Conservation (phyloP, 1,140 invertebrate species). For the Euwallacea similis region DNA sequence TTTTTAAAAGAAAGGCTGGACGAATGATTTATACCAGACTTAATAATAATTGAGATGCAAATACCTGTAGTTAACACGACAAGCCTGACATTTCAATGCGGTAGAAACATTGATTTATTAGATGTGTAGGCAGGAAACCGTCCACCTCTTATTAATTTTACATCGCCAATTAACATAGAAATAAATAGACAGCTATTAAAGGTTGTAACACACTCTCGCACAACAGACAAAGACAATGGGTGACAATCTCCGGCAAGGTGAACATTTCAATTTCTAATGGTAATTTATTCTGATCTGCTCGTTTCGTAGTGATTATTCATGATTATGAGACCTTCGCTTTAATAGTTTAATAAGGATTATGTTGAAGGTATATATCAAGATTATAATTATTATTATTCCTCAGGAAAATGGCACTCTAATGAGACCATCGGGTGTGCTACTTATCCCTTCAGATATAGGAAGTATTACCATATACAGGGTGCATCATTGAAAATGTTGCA, state of each 20-base stretch:
- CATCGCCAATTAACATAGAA: background rate
- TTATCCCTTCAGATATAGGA: no score
- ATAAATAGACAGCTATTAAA: background rate
- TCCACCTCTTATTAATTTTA: background rate
- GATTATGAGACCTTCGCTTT: background rate
- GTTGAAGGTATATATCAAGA: no score
- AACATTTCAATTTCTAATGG: background rate
- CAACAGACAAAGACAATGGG: background rate
- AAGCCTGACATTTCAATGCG: background rate
- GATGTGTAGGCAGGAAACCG: background rate
- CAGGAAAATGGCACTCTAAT: no score
- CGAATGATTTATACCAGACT: background rate
- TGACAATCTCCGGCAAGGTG: background rate
- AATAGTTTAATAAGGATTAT: background rate
- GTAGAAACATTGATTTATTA: background rate
- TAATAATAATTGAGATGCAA: slow-evolving; percentile 2
- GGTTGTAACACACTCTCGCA: background rate
- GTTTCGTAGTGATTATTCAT: background rate
- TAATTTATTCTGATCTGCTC: slow-evolving; percentile 1
- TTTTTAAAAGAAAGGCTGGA: background rate
- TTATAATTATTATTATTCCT: no score
- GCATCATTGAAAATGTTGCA: no score
- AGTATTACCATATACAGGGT: no score
- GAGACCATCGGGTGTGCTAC: no score
- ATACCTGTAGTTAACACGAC: background rate